These are phyloP conservation scores for Pterobdella sp. DNA, from an alignment of 2,888 invertebrate genomes.

Conservation along the genomic window DNA sequence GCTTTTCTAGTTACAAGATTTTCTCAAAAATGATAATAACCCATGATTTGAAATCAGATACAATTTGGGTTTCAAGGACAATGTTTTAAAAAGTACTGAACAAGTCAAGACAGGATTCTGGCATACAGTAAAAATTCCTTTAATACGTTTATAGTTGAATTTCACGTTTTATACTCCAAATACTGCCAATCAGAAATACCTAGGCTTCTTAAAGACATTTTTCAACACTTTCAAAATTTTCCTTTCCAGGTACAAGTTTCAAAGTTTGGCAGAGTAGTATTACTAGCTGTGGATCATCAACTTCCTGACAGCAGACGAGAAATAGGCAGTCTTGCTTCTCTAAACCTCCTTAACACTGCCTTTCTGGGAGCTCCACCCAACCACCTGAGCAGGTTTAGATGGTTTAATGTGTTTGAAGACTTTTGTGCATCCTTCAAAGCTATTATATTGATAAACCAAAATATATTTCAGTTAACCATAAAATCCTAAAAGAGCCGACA, in stretches of 20 bases:
- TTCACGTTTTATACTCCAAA: too few relatives aligned
- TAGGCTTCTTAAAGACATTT: too few relatives aligned
- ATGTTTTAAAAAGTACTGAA: constrained; percentile 12
- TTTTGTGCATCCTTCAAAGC: too few relatives aligned
- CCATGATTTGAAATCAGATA: constrained; percentile 6
- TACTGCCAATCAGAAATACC: too few relatives aligned
- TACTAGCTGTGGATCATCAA: constrained; percentile 20
- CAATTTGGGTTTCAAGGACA: constrained; percentile 18
- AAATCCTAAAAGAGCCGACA: too few relatives aligned
- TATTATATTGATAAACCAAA: too few relatives aligned
- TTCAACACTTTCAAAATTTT: background rate
- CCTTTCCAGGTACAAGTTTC: constrained; percentile 12
- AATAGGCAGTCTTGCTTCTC: background rate
- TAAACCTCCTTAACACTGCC: constrained; percentile 18
- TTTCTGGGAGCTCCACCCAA: constrained; percentile 21
- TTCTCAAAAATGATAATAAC: background rate
- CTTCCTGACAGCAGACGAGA: constrained; percentile 22
- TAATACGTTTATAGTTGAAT: background rate
- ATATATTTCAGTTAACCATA: too few relatives aligned
- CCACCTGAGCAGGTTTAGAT: constrained; percentile 13
- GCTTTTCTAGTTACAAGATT: background rate
- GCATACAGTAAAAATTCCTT: background rate
- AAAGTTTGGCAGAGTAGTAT: constrained; percentile 16
- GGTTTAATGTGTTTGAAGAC: too few relatives aligned
- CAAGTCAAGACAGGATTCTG: background rate